Evolutionary conservation across 2,113 vertebrate genomes (phyloP), one percentile per base, ranked within the genome.

Genomic region (Cyanoramphus novaezelandiae): DNA sequence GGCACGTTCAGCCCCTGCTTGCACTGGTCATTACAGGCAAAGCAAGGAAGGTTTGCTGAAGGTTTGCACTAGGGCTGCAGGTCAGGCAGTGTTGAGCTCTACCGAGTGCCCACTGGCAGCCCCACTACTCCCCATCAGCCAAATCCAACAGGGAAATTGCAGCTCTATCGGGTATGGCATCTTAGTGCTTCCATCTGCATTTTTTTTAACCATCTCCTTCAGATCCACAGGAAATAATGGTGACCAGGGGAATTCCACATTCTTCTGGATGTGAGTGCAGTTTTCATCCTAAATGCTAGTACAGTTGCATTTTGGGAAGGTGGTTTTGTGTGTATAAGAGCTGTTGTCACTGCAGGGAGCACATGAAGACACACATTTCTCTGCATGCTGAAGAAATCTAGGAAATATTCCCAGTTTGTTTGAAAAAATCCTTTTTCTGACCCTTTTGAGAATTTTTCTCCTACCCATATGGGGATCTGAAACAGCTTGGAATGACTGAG

Each of bases 41-140:
- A 71, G 88, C 43, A 41, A 78, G 52, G 55, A 50, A 77, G 50
- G 14, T 28, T 77, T 46, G 25, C 3, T 81, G n/a, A n/a, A n/a
- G n/a, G n/a, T n/a, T n/a, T n/a, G n/a, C 31, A 14, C 4, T 2
- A 16, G 31, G 14, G 8, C 21, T 0, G 0, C 7, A 25, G 24
- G n/a, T 41, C 2, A 0, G 35, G 52, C 52, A 16, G 7, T 13
- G 9, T 50, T 14, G 25, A 63, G 47, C 44, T 49, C 78, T 84
- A 49, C 55, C 25, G 0, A 0, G 31, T 57, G 44, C 70, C 75
- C 3, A 8, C 44, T 2, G 6, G 47, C 29, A 31, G 18, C 46
- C 3, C 7, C 41, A 15, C 20, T 1, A 0, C 15, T 90, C 14
- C 31, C 62, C 18, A 6, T 29, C 6, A 4, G 44, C 63, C 2